Evolutionary conservation across 2,113 vertebrate genomes (phyloP).

Genomic region (Ranitomeya imitator): DNA sequence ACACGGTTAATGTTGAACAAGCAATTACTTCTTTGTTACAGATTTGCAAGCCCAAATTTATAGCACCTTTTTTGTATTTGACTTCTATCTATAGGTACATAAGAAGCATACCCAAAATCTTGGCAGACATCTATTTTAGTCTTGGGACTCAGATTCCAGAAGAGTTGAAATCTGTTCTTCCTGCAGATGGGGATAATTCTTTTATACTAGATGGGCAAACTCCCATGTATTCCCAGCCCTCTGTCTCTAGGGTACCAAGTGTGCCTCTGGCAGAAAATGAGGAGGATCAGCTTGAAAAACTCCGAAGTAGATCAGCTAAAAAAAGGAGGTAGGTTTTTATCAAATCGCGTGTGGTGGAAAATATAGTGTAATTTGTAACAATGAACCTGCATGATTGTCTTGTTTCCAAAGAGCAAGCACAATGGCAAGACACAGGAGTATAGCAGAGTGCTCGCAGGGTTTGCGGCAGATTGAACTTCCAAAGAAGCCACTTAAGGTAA

Average conservation of each 20-base stretch:
- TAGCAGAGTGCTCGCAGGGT: conserved; percentile 85
- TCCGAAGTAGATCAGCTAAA: conserved; percentile 81
- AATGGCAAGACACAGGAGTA: conserved; percentile 87
- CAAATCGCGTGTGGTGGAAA: too few relatives aligned
- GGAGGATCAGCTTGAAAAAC: conserved; percentile 76
- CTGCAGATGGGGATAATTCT: conserved; percentile 89
- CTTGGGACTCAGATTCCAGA: conserved; percentile 86
- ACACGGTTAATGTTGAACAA: not conserved
- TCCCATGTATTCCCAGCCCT: conserved; percentile 67
- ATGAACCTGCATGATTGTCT: not conserved
- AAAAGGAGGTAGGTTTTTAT: conserved; percentile 77
- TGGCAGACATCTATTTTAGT: conserved; percentile 85
- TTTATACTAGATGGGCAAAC: conserved; percentile 79
- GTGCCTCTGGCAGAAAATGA: conserved; percentile 63
- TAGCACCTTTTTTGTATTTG: not conserved
- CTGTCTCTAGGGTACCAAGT: conserved; percentile 64
- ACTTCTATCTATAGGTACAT: conserved; percentile 74
- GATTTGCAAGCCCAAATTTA: not conserved
- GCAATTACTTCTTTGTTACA: not conserved
- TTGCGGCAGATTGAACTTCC: conserved; percentile 91
- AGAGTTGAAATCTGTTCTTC: conserved; percentile 81
- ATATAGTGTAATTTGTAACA: not conserved
- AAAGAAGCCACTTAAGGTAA: conserved; percentile 80
- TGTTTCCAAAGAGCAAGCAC: conserved; percentile 74
- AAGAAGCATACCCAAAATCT: conserved; percentile 76